A percentile compares a stretch with the other conserved stretches of the same genome.
Evolutionary conservation across 2,113 vertebrate genomes (phyloP).

Genomic region (Pluvianellus socialis): DNA sequence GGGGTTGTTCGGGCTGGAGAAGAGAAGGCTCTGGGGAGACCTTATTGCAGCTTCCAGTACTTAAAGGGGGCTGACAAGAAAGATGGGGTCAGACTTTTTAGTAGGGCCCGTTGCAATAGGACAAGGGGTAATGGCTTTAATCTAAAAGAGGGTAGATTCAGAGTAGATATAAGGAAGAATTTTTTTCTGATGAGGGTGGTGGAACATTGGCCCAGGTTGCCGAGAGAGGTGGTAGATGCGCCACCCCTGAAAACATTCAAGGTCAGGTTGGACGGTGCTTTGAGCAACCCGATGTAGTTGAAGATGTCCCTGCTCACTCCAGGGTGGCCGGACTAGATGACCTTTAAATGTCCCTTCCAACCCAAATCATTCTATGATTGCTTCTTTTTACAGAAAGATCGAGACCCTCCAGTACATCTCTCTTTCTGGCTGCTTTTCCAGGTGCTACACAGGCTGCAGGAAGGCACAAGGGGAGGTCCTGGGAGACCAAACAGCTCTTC

Average conservation of each 20-base stretch:
- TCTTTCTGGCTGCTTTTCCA: not conserved
- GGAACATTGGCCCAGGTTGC: not conserved
- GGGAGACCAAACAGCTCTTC: not conserved
- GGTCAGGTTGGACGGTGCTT: not conserved
- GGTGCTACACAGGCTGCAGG: not conserved
- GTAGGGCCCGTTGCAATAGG: not conserved
- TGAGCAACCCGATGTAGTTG: not conserved
- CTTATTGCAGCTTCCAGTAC: not conserved
- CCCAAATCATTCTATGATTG: not conserved
- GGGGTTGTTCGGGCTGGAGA: not conserved
- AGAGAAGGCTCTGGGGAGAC: not conserved
- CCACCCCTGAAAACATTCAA: not conserved
- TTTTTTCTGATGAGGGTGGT: not conserved
- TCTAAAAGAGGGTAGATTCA: not conserved
- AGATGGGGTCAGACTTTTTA: not conserved
- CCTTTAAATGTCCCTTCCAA: not conserved
- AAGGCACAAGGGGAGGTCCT: not conserved
- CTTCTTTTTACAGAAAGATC: not conserved
- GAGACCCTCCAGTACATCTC: not conserved
- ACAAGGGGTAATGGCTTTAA: not conserved
- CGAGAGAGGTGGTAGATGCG: not conserved
- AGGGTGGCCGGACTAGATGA: not conserved
- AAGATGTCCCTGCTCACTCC: too few relatives aligned
- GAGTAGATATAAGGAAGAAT: not conserved
- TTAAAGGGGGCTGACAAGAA: not conserved